phyloP scores from a whole-genome alignment of 2,888 invertebrate species.

The Melolontha melolontha region DNA sequence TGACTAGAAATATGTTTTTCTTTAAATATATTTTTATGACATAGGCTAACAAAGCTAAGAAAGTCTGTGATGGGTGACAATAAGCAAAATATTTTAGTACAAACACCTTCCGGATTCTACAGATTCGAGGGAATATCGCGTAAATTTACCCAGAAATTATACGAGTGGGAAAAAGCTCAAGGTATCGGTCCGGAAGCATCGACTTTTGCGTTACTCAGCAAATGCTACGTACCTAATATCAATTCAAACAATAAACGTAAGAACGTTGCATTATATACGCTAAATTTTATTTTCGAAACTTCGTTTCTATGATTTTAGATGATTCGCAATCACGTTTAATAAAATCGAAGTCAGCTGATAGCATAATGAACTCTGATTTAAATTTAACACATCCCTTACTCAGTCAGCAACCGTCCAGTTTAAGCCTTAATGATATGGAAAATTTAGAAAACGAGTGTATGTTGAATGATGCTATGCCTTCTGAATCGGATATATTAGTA shows the following conservation, averaged over 20 bases:
- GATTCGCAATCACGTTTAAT: conserved; percentile 63
- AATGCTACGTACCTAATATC: conserved; percentile 64
- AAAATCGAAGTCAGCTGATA: conserved; percentile 83
- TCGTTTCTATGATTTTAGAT: conserved; percentile 44
- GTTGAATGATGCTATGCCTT: conserved; percentile 52
- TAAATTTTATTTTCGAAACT: neutral
- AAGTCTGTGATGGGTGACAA: conserved; percentile 69
- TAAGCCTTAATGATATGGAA: conserved; percentile 80
- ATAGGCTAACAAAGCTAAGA: conserved; percentile 70
- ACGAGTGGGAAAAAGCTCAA: conserved; percentile 92
- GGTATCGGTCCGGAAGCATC: conserved; percentile 89
- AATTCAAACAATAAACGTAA: conserved; percentile 56
- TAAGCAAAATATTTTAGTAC: conserved; percentile 81
- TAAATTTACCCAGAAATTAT: conserved; percentile 89
- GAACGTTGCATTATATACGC: neutral
- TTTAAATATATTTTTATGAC: conserved; percentile 30
- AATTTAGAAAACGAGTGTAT: conserved; percentile 70
- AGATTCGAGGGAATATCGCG: conserved; percentile 89
- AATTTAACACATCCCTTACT: conserved; percentile 64
- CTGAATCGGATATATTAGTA: conserved; percentile 57
- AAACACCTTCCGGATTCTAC: conserved; percentile 85
- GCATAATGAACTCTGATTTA: conserved; percentile 69
- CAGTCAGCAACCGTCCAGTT: conserved; percentile 78
- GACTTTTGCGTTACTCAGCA: conserved; percentile 80
- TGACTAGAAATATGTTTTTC: neutral